A percentile compares a stretch with the other conserved stretches of the same genome.
phyloP scores from a whole-genome alignment of 2,113 vertebrate genomes.

The Martes martes region DNA sequence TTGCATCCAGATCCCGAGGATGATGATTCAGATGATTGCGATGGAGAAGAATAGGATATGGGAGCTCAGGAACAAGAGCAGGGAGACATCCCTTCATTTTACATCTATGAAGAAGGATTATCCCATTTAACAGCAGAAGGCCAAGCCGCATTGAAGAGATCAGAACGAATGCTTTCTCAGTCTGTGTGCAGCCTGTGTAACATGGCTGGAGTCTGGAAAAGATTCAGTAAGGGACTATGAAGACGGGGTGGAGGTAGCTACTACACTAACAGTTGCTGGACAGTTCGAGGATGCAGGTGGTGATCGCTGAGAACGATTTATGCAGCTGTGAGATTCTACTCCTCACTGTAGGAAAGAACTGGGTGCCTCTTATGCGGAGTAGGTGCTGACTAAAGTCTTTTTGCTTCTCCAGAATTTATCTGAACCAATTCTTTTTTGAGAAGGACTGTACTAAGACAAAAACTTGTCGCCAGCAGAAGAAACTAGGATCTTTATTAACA shows the following conservation, averaged over 20 bases:
- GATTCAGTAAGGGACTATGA: slow-evolving; percentile 86
- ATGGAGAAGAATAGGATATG: slow-evolving; percentile 94
- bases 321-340: slow-evolving; percentile 62
- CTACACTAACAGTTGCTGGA: slow-evolving; percentile 86
- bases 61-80: slow-evolving; percentile 93
- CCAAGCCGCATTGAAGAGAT: slow-evolving; percentile 91
- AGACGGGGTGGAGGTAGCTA: slow-evolving; percentile 96
- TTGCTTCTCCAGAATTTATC: slow-evolving; percentile 57
- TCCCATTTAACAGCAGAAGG: slow-evolving; percentile 92
- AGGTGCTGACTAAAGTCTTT: slow-evolving; percentile 50
- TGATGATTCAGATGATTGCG: slow-evolving; percentile 92
- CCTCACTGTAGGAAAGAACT: slow-evolving; percentile 50
- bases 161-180: slow-evolving; percentile 95
- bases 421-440: slow-evolving; percentile 60
- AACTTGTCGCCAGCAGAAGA: slow-evolving; percentile 62
- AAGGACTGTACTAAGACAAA: slow-evolving; percentile 55
- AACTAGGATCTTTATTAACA: slow-evolving; percentile 69
- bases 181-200: slow-evolving; percentile 91
- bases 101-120: slow-evolving; percentile 95
- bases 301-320: slow-evolving; percentile 88
- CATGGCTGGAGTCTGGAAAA: slow-evolving; percentile 95
- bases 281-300: slow-evolving; percentile 97
- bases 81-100: slow-evolving; percentile 91
- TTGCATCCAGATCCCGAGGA: slow-evolving; percentile 96
- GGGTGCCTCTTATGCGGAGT: slow-evolving; percentile 55